phyloP scores from a whole-genome alignment of 2,888 invertebrate genomes.

The Arctia plantaginis region DNA sequence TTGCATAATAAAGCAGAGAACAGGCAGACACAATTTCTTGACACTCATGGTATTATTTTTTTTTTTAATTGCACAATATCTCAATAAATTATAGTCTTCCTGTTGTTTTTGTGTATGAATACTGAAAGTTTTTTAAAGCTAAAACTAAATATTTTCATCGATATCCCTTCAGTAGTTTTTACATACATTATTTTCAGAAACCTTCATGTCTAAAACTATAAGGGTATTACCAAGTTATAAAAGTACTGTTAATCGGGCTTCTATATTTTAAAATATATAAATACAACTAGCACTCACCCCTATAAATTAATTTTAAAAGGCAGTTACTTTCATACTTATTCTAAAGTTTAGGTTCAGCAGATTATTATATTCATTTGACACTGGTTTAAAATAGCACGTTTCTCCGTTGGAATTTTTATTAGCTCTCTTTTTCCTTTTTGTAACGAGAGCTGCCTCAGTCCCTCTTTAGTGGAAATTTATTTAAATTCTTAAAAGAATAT shows the following conservation, averaged over 20 bases:
- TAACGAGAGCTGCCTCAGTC: slow-evolving; percentile 73
- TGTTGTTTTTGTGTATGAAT: too few relatives aligned
- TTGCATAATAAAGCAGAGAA: too few relatives aligned
- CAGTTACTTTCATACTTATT: neutral
- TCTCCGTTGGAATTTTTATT: slow-evolving; percentile 79
- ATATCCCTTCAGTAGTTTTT: neutral
- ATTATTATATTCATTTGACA: slow-evolving; percentile 67
- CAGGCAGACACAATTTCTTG: too few relatives aligned
- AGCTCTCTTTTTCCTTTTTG: slow-evolving; percentile 75
- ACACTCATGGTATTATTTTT: too few relatives aligned
- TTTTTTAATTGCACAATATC: too few relatives aligned
- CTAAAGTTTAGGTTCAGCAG: slow-evolving; percentile 4
- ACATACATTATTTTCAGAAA: neutral
- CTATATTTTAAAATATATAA: neutral
- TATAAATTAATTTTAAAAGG: neutral
- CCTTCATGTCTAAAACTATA: neutral
- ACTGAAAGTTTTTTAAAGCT: too few relatives aligned
- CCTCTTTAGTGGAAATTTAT: slow-evolving; percentile 78
- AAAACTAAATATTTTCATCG: neutral
- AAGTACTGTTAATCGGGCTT: neutral
- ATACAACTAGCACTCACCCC: neutral
- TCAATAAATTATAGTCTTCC: too few relatives aligned
- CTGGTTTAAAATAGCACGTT: slow-evolving; percentile 72
- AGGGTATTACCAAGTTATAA: neutral
- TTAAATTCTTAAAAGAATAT: slow-evolving; percentile 81